Base-by-base conservation (phyloP, 2,888 invertebrate species). In the Agrypnus murinus region DNA sequence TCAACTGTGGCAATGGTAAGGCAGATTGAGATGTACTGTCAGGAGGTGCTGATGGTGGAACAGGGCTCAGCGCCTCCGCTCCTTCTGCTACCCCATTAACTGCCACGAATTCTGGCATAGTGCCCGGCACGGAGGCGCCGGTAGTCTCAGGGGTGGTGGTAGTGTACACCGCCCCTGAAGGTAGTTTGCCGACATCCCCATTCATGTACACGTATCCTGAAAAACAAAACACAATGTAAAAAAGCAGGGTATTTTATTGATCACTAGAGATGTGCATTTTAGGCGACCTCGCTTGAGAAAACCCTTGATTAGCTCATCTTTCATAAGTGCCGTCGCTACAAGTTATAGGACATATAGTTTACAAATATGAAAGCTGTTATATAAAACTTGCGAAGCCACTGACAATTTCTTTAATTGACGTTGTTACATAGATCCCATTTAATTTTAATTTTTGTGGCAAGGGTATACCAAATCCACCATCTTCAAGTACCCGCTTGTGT, bases 131-230 rank as follows among this genome's bases (percentile, higher is more conserved):
- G 60, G 78, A 64, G 66, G 86, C 85, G 86, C 89, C 87, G 81
- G 25, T 25, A 25, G 89, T 86, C 85, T 92, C 91, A 89, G 91
- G 90, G 89, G 90, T 89, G 25, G n/a, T n/a, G 88, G 89, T 88
- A 85, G 89, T 86, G 86, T 89, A 91, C 84, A 90, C 89, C 88
- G 90, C 90, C 89, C 90, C 90, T 87, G 90, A 89, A 86, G 90
- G 90, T 88, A 90, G 89, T 88, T 92, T 92, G 86, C 91, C 91
- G 87, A 92, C 89, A 89, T 93, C 93, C 89, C 92, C 93, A 91
- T 93, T 93, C 92, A 93, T 92, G 90, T 91, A 93, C 88, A 91
- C 91, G 89, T 91, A 90, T 86, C 92, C 92, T 91, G n/a, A n/a
- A n/a, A n/a, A n/a, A n/a, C n/a, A n/a, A n/a, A n/a, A n/a, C n/a